These are phyloP conservation scores for Schrankia costaestrigalis DNA, from an alignment of 2,888 invertebrate species.

Conservation along the genomic window DNA sequence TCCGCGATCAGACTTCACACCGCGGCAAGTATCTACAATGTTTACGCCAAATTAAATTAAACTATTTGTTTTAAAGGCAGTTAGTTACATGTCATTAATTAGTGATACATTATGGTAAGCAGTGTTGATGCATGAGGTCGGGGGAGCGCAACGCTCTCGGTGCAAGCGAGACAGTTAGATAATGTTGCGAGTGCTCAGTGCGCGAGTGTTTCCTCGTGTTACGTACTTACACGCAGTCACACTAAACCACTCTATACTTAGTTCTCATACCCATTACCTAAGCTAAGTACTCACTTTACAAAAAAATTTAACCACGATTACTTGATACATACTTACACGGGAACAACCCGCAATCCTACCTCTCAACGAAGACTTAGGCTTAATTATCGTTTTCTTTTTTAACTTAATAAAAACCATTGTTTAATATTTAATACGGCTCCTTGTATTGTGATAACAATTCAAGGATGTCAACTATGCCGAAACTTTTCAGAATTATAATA, in stretches of 20 bases:
- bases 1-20: too few species aligned
- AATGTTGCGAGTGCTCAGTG: constrained; percentile 52
- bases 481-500: constrained; percentile 69
- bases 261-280: constrained; percentile 42
- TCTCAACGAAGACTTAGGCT: too few species aligned
- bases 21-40: too few species aligned
- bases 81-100: too few species aligned
- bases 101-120: too few species aligned
- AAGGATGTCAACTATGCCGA: constrained; percentile 72
- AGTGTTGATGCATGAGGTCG: too few species aligned
- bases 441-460: constrained; percentile 53
- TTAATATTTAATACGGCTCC: too few species aligned
- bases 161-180: constrained; percentile 48
- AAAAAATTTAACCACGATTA: constrained; percentile 9
- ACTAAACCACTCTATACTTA: constrained; percentile 35
- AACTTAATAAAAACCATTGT: too few species aligned
- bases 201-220: constrained; percentile 70
- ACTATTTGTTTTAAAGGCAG: too few species aligned
- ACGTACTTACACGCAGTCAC: constrained; percentile 45
- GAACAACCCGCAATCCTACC: constrained; percentile 1
- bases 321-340: constrained; percentile 12
- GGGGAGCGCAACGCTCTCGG: constrained; percentile 4
- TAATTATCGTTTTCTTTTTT: too few species aligned
- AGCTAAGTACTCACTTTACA: constrained; percentile 33
- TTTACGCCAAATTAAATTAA: too few species aligned